Conservation (phyloP, 2,113 vertebrate species). For the Phyllostomus hastatus region DNA sequence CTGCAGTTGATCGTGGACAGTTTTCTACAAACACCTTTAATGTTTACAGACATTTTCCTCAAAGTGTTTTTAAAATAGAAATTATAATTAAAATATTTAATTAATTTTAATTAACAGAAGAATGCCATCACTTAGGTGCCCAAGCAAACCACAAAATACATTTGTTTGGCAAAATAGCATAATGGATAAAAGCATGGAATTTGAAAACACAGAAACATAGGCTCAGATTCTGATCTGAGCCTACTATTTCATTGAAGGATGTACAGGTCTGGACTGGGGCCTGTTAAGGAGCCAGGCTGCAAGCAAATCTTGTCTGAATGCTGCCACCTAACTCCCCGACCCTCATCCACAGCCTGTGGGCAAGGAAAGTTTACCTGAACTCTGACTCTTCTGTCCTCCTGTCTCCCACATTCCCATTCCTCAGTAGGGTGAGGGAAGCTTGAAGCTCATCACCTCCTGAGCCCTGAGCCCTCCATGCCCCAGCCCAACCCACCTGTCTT, state of each 20-base stretch:
- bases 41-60: neutral
- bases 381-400: too few species aligned
- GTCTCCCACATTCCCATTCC: too few species aligned
- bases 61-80: neutral
- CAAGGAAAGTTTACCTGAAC: too few species aligned
- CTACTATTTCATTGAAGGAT: neutral
- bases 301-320: too few species aligned
- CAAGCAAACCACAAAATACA: neutral
- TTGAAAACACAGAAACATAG: neutral
- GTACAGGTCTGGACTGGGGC: too few species aligned
- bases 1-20: neutral
- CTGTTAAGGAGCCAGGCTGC: too few species aligned
- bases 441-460: too few species aligned
- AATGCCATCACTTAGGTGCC: neutral
- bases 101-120: neutral
- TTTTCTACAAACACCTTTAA: neutral
- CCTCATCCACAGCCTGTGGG: too few species aligned
- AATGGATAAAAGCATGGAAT: neutral
- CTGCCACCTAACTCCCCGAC: too few species aligned
- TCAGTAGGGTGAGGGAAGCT: too few species aligned
- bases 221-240: neutral
- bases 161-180: neutral
- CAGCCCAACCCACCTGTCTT: too few species aligned
- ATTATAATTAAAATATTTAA: slow-evolving; percentile 4
- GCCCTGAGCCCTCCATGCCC: too few species aligned